Evolutionary conservation across 2,797 vertebrate genomes (phyloP).

Genomic region (Anguilla pacifica): DNA sequence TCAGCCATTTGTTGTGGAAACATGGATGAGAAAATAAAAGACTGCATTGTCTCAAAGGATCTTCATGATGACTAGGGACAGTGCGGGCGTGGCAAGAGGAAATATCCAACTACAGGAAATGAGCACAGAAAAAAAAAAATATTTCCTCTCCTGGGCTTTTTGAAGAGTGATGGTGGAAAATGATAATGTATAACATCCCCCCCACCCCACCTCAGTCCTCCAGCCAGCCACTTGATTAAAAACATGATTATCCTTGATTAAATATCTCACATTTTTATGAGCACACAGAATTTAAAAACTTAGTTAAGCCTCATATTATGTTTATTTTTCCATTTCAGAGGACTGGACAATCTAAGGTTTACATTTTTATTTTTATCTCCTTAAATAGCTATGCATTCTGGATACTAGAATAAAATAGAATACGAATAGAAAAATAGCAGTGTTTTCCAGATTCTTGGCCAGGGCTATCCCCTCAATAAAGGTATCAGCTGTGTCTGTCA

Average conservation of each 20-base stretch:
- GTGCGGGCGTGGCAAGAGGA: slow-evolving; percentile 55
- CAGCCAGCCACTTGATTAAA: not conserved
- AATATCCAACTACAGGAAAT: slow-evolving; percentile 76
- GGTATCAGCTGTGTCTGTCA: slow-evolving; percentile 13
- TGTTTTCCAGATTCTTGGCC: not conserved
- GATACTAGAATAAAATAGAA: not conserved
- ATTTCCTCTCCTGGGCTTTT: slow-evolving; percentile 66
- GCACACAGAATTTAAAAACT: not conserved
- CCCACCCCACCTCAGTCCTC: not conserved
- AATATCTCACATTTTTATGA: not conserved
- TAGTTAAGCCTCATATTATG: not conserved
- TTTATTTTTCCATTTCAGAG: not conserved
- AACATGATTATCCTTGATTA: not conserved
- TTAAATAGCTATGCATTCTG: not conserved
- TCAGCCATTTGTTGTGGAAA: not conserved
- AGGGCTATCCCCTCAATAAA: not conserved
- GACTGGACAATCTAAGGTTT: not conserved
- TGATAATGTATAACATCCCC: slow-evolving; percentile 54
- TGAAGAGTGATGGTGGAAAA: slow-evolving; percentile 63
- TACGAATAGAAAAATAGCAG: not conserved
- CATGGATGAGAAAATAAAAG: not conserved
- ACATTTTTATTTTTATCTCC: not conserved
- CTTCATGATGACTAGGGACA: slow-evolving; percentile 58
- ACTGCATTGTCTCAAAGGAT: not conserved
- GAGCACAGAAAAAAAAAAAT: slow-evolving; percentile 70